Conservation (phyloP, 2,113 vertebrate species). For the Myotis lucifugus region DNA sequence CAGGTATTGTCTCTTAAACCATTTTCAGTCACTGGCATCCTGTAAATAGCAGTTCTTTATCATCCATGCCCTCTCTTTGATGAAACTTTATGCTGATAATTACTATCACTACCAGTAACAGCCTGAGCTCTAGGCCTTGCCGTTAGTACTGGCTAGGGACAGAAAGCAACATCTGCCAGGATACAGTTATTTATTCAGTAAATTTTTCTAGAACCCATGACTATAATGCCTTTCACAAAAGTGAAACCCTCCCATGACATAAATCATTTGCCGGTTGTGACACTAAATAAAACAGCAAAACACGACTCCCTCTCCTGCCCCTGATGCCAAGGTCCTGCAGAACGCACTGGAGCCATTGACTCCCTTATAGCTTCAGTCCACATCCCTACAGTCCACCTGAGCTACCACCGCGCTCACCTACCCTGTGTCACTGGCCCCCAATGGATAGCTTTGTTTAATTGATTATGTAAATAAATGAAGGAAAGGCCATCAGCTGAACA, state of each 20-base stretch:
- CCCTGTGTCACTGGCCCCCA: neutral
- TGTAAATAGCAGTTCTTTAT: slow-evolving; percentile 70
- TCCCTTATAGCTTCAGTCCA: neutral
- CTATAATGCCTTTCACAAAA: slow-evolving; percentile 45
- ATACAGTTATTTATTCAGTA: slow-evolving; percentile 70
- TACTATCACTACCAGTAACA: slow-evolving; percentile 69
- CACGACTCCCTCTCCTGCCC: neutral
- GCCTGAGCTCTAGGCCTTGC: slow-evolving; percentile 58
- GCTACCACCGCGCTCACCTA: neutral
- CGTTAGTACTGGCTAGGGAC: slow-evolving; percentile 59
- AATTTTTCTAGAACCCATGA: slow-evolving; percentile 63
- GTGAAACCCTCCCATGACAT: slow-evolving; percentile 6
- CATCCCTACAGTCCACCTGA: neutral
- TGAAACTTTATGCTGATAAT: slow-evolving; percentile 73
- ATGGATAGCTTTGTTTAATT: slow-evolving; percentile 54
- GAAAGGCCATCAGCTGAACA: slow-evolving; percentile 66
- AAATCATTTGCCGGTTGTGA: slow-evolving; percentile 38
- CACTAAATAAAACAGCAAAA: slow-evolving; percentile 46
- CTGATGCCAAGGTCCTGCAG: neutral
- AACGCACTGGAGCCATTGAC: neutral
- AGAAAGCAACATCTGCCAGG: slow-evolving; percentile 72
- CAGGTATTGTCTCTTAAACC: slow-evolving; percentile 64
- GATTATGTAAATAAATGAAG: slow-evolving; percentile 74
- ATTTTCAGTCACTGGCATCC: slow-evolving; percentile 61
- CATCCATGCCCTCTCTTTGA: slow-evolving; percentile 64